Evolutionary conservation across 1,140 invertebrate genomes (phyloP).

Genomic region (Hycleus cichorii): DNA sequence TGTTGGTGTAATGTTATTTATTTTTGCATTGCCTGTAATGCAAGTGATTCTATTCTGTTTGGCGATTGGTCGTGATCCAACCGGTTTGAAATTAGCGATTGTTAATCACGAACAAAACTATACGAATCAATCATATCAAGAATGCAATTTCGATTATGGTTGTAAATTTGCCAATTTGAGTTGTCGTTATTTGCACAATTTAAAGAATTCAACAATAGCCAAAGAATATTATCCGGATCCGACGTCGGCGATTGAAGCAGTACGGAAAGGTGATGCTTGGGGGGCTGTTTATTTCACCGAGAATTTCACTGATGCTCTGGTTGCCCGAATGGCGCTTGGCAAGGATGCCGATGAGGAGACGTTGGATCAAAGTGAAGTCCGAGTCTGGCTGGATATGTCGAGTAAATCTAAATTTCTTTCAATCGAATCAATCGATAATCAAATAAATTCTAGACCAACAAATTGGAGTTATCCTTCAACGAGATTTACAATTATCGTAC

Average conservation of each 20-base stretch:
- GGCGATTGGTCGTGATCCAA: conserved; percentile 86
- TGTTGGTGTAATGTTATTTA: conserved; percentile 81
- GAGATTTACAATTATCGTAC: conserved; percentile 67
- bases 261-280: conserved; percentile 69
- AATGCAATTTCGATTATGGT: conserved; percentile 45
- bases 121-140: conserved; percentile 46
- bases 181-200: conserved; percentile 65
- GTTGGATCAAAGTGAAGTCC: conserved; percentile 63
- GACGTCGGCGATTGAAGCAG: conserved; percentile 60
- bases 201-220: conserved; percentile 58
- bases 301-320: conserved; percentile 75
- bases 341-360: conserved; percentile 60
- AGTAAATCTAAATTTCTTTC: conserved; percentile 53
- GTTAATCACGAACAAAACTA: conserved; percentile 73
- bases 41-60: conserved; percentile 93
- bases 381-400: conserved; percentile 82
- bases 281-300: conserved; percentile 71
- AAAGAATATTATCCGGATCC: conserved; percentile 64
- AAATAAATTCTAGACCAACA: conserved; percentile 70
- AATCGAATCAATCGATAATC: conserved; percentile 4
- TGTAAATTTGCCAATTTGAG: conserved; percentile 64
- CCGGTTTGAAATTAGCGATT: conserved; percentile 72
- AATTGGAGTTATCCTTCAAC: conserved; percentile 73
- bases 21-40: conserved; percentile 82
- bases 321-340: conserved; percentile 60